Percentiles rank a stretch among this genome's conserved stretches.
These are phyloP conservation scores for Ascidia mentula DNA, from an alignment of 23 tunicate species.

Conservation along the genomic window DNA sequence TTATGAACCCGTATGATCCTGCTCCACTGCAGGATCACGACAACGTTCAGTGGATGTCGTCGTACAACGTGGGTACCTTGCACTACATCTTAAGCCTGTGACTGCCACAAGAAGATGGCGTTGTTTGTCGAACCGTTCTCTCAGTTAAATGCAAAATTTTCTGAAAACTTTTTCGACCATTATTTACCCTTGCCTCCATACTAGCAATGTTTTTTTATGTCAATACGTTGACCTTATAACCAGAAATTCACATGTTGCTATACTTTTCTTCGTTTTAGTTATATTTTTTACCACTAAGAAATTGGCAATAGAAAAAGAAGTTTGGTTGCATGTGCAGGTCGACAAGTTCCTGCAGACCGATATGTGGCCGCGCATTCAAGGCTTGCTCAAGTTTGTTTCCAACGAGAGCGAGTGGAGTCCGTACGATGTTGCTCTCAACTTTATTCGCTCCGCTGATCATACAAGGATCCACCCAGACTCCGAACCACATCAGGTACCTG, in stretches of 20 bases:
- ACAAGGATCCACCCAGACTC: slow-evolving; percentile 91
- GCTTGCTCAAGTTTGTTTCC: slow-evolving; percentile 37
- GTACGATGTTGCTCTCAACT: slow-evolving; percentile 80
- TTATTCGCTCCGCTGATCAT: slow-evolving; percentile 62
- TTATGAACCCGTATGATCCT: slow-evolving; percentile 28
- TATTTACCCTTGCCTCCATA: too few species aligned
- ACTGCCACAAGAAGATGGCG: too few species aligned
- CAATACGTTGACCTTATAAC: too few species aligned
- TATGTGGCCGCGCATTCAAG: slow-evolving; percentile 67
- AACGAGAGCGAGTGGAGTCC: slow-evolving; percentile 78
- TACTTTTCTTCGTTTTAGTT: too few species aligned
- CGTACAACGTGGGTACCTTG: slow-evolving; percentile 48
- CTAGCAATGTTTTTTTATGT: neutral
- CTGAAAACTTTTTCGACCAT: too few species aligned
- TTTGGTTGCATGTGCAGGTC: too few species aligned
- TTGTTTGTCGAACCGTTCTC: too few species aligned
- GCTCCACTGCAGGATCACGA: slow-evolving; percentile 64
- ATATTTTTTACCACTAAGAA: too few species aligned
- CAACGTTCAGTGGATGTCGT: slow-evolving; percentile 81
- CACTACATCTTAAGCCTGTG: too few species aligned
- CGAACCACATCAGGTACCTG: slow-evolving; percentile 53
- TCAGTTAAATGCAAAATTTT: too few species aligned
- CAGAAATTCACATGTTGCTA: too few species aligned
- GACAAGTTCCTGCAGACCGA: slow-evolving; percentile 52
- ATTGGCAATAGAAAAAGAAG: too few species aligned